Evolutionary conservation across 2,888 invertebrate species (phyloP).

Genomic region (Allophyes oxyacanthae): DNA sequence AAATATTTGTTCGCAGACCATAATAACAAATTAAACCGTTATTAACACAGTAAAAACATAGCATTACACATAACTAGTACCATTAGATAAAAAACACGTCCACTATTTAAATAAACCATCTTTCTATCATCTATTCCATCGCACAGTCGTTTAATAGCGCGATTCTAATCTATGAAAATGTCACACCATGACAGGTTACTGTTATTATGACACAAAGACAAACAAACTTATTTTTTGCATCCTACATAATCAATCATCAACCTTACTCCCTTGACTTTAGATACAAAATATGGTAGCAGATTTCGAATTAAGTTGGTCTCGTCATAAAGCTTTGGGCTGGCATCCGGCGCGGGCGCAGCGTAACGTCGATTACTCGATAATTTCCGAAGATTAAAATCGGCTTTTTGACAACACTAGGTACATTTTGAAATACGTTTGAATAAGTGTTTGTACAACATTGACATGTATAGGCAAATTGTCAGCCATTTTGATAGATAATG

Average conservation of each 20-base stretch:
- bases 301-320: conserved; percentile 34
- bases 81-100: conserved; percentile 60
- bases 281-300: conserved; percentile 23
- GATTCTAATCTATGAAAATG: conserved; percentile 82
- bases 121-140: conserved; percentile 80
- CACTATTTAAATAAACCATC: conserved; percentile 77
- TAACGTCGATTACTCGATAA: conserved; percentile 87
- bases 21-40: conserved; percentile 24
- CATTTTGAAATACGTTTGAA: conserved; percentile 68
- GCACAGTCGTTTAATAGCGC: conserved; percentile 78
- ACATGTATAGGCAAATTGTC: conserved; percentile 58
- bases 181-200: conserved; percentile 86
- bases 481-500: conserved; percentile 52
- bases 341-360: conserved; percentile 86
- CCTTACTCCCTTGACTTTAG: conserved; percentile 45
- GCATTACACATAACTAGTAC: conserved; percentile 50
- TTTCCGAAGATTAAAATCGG: conserved; percentile 82
- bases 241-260: conserved; percentile 29
- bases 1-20: neutral
- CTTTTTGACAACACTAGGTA: conserved; percentile 81
- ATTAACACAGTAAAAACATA: conserved; percentile 49
- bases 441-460: conserved; percentile 61
- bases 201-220: conserved; percentile 79
- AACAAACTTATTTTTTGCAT: conserved; percentile 37
- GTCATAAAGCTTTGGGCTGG: conserved; percentile 74